Evolutionary conservation across 2,888 invertebrate genomes (phyloP).

Genomic region (Argynnis bischoffii): DNA sequence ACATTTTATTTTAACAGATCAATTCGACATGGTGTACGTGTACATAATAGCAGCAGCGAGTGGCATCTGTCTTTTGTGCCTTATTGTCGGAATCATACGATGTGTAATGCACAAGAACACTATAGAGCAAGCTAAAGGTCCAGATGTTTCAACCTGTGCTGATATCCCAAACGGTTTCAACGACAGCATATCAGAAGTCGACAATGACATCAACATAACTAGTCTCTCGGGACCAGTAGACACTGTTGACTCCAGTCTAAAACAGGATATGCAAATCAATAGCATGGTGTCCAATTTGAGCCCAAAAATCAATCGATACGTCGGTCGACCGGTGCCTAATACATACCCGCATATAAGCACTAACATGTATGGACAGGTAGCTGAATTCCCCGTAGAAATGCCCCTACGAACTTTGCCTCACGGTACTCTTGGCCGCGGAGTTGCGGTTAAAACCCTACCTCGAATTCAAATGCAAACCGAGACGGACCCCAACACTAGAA

Average conservation of each 20-base stretch:
- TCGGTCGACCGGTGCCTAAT: constrained; percentile 75
- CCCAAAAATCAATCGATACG: constrained; percentile 77
- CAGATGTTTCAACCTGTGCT: constrained; percentile 87
- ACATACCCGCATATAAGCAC: constrained; percentile 77
- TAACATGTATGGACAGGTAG: constrained; percentile 80
- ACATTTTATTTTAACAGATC: constrained; percentile 78
- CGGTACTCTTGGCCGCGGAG: constrained; percentile 72
- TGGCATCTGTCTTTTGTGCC: constrained; percentile 86
- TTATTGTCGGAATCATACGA: constrained; percentile 87
- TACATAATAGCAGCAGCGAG: constrained; percentile 91
- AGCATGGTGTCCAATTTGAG: constrained; percentile 64
- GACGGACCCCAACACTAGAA: constrained; percentile 82
- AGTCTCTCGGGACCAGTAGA: constrained; percentile 85
- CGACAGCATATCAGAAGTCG: constrained; percentile 93
- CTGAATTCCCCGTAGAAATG: constrained; percentile 80
- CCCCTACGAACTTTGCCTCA: constrained; percentile 76
- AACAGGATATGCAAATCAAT: constrained; percentile 74
- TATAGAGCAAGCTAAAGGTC: constrained; percentile 85
- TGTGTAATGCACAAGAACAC: constrained; percentile 86
- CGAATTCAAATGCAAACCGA: constrained; percentile 76
- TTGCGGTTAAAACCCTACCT: constrained; percentile 74
- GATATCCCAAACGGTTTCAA: constrained; percentile 91
- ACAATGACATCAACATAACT: constrained; percentile 89
- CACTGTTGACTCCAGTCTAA: constrained; percentile 69
- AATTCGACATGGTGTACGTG: constrained; percentile 90